phyloP scores from a whole-genome alignment of 2,888 invertebrate species.

The Papilio elwesi region DNA sequence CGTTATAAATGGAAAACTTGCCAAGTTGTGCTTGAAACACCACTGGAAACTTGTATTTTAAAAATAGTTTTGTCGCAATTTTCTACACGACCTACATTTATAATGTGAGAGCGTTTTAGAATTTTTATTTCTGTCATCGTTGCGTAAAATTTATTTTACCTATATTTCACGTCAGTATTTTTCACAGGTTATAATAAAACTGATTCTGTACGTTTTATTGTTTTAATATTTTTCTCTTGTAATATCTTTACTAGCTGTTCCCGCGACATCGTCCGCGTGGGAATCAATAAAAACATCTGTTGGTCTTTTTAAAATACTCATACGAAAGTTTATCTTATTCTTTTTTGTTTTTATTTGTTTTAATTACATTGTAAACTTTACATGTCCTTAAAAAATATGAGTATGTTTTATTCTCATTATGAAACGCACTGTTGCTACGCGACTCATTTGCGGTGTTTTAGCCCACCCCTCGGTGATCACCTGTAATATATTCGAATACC shows the following conservation, averaged over 20 bases:
- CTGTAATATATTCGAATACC: too few species aligned
- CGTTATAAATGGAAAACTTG: conserved; percentile 32
- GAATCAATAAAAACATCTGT: too few species aligned
- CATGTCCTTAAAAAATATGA: too few species aligned
- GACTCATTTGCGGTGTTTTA: too few species aligned
- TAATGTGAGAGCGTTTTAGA: conserved; percentile 35
- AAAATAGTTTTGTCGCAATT: conserved; percentile 38
- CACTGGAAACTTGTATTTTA: conserved; percentile 38
- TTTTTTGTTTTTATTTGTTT: too few species aligned
- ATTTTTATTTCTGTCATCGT: conserved; percentile 33
- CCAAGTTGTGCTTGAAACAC: conserved; percentile 37
- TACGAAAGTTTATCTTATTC: too few species aligned
- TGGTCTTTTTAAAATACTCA: too few species aligned
- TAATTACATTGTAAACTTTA: too few species aligned
- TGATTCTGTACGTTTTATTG: background rate
- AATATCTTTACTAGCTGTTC: background rate
- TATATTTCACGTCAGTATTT: conserved; percentile 1
- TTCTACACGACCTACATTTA: conserved; percentile 40
- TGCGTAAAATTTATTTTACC: conserved; percentile 16
- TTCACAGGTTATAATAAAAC: background rate
- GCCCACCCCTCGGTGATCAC: too few species aligned
- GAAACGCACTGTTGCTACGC: too few species aligned
- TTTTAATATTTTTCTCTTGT: background rate
- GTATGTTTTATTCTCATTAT: too few species aligned
- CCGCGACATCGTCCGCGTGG: too few species aligned